Conservation (phyloP, 1,140 invertebrate genomes). For the Antheraea mylitta region DNA sequence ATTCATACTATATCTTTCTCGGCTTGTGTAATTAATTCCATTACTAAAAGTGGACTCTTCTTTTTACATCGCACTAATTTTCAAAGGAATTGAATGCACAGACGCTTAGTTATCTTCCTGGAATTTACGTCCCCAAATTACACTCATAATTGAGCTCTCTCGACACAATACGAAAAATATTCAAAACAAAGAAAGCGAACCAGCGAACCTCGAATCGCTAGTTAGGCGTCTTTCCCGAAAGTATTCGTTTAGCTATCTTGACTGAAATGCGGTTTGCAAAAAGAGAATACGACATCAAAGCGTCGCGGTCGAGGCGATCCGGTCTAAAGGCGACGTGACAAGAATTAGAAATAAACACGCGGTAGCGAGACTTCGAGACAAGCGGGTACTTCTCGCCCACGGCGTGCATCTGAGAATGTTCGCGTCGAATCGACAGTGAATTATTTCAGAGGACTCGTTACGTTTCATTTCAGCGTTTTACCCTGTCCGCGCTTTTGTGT, state of each 20-base stretch:
- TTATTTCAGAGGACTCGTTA: slow-evolving; percentile 60
- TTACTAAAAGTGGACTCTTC: not conserved
- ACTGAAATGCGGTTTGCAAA: slow-evolving; percentile 68
- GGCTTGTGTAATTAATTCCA: too few species aligned
- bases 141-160: slow-evolving; percentile 12
- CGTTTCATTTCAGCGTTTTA: slow-evolving; percentile 51
- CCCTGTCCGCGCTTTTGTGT: slow-evolving; percentile 39
- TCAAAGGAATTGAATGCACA: not conserved
- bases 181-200: slow-evolving; percentile 20
- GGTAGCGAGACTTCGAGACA: slow-evolving; percentile 41
- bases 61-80: not conserved
- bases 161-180: slow-evolving; percentile 12
- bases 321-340: slow-evolving; percentile 60
- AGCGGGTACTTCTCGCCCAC: slow-evolving; percentile 42
- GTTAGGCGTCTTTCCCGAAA: slow-evolving; percentile 65
- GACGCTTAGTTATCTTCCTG: slow-evolving; percentile 1
- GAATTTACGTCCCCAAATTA: slow-evolving; percentile 10
- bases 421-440: slow-evolving; percentile 63
- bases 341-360: slow-evolving; percentile 68
- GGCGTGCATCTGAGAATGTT: slow-evolving; percentile 38
- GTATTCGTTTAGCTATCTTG: slow-evolving; percentile 52
- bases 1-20: too few species aligned
- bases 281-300: slow-evolving; percentile 75
- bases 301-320: slow-evolving; percentile 51
- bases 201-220: slow-evolving; percentile 18